Conservation (phyloP, 2,113 vertebrate species). For the Carassius auratus region DNA sequence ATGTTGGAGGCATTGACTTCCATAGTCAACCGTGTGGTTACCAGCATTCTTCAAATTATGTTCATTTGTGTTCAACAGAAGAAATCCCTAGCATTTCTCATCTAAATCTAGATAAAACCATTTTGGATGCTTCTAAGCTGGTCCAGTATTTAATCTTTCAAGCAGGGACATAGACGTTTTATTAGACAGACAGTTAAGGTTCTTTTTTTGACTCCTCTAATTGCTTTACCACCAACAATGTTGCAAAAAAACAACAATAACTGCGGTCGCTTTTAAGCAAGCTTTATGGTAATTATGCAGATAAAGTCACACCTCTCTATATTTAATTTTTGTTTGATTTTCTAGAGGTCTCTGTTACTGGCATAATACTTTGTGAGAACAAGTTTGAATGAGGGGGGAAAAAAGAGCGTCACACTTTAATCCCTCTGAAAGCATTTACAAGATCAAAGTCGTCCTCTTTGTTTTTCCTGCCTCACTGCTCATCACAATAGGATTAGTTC, state of each 20-base stretch:
- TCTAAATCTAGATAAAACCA: neutral
- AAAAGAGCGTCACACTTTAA: constrained; percentile 62
- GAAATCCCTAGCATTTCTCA: neutral
- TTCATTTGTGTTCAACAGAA: too few species aligned
- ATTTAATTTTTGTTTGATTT: constrained; percentile 44
- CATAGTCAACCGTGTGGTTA: too few species aligned
- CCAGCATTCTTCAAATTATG: too few species aligned
- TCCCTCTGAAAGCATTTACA: constrained; percentile 68
- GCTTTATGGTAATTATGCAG: constrained; percentile 29
- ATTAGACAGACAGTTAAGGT: neutral
- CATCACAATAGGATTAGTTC: constrained; percentile 67
- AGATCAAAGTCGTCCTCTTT: constrained; percentile 68
- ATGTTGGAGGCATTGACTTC: too few species aligned
- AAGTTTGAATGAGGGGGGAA: constrained; percentile 48
- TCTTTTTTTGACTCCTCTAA: neutral
- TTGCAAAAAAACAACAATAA: constrained; percentile 4
- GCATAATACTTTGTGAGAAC: constrained; percentile 41
- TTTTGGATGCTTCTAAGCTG: neutral
- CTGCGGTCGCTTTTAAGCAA: neutral
- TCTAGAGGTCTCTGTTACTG: constrained; percentile 48
- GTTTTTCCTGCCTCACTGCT: constrained; percentile 63
- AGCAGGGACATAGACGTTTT: neutral
- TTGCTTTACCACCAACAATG: constrained; percentile 12
- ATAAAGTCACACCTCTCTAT: constrained; percentile 30
- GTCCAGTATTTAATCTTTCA: neutral